Conservation (phyloP, 2,888 invertebrate genomes). For the Patella pellucida region DNA sequence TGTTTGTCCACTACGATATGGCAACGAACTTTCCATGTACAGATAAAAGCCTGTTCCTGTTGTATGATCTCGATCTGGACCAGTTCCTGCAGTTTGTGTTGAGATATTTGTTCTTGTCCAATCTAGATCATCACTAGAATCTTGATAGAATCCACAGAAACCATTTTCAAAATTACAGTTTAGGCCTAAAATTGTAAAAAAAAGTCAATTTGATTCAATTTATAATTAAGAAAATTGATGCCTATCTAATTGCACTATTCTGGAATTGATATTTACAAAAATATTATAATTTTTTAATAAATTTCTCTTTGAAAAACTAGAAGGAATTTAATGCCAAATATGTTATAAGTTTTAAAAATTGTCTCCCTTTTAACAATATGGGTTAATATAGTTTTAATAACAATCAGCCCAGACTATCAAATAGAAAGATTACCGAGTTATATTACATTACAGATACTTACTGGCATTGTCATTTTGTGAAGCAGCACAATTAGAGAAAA, state of each 20-base stretch:
- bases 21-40: constrained; percentile 62
- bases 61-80: constrained; percentile 65
- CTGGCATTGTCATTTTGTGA: constrained; percentile 41
- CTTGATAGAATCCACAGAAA: constrained; percentile 59
- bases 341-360: too few relatives aligned
- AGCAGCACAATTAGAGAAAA: constrained; percentile 56
- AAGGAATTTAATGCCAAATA: too few relatives aligned
- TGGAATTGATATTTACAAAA: too few relatives aligned
- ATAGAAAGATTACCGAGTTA: not conserved
- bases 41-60: constrained; percentile 63
- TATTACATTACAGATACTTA: constrained; percentile 15
- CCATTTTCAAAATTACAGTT: constrained; percentile 64
- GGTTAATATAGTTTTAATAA: too few relatives aligned
- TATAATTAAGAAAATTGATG: not conserved
- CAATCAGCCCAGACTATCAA: too few relatives aligned
- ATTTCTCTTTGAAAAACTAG: too few relatives aligned
- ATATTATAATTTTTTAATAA: too few relatives aligned
- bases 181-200: constrained; percentile 37
- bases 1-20: constrained; percentile 48
- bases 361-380: too few relatives aligned
- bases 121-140: constrained; percentile 60
- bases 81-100: constrained; percentile 56
- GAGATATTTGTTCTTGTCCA: constrained; percentile 55
- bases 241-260: too few relatives aligned
- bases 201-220: too few relatives aligned